These are phyloP conservation scores for Sphaerophoria taeniata DNA, from an alignment of 2,888 invertebrate species.

Conservation along the genomic window DNA sequence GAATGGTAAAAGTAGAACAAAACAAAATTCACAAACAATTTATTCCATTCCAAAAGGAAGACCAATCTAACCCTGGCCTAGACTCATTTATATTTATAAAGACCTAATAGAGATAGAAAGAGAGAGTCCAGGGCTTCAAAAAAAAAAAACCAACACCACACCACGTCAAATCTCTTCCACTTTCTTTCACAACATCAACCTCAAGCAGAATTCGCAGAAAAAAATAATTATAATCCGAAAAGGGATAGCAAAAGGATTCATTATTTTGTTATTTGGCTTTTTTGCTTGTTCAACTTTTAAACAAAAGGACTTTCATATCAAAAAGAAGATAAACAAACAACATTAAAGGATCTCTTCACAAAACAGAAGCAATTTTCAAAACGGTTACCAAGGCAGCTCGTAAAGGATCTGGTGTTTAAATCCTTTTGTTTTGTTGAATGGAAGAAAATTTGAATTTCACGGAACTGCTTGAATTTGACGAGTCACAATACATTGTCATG, in stretches of 20 bases:
- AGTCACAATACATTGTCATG: too few species aligned
- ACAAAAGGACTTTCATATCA: conserved; percentile 54
- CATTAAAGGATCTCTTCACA: conserved; percentile 3
- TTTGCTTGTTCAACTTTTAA: conserved; percentile 39
- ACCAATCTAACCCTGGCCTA: conserved; percentile 81
- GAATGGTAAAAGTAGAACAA: too few species aligned
- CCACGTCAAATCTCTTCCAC: background rate
- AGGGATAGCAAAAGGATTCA: conserved; percentile 39
- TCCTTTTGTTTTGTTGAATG: too few species aligned
- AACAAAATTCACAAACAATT: conserved; percentile 17
- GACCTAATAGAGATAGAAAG: conserved; percentile 7
- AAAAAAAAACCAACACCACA: background rate
- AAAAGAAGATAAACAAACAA: conserved; percentile 3
- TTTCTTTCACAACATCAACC: conserved; percentile 11
- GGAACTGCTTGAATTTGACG: too few species aligned
- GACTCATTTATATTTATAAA: conserved; percentile 83
- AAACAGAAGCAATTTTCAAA: background rate
- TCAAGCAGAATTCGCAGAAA: background rate
- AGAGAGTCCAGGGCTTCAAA: background rate
- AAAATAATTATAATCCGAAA: background rate
- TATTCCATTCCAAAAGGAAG: conserved; percentile 73
- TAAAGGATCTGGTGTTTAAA: too few species aligned
- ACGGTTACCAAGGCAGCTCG: too few species aligned
- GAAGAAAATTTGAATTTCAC: too few species aligned
- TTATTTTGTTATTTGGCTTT: conserved; percentile 36